phyloP scores from a whole-genome alignment of 2,888 invertebrate genomes.

The Caenorhabditis zanzibari region DNA sequence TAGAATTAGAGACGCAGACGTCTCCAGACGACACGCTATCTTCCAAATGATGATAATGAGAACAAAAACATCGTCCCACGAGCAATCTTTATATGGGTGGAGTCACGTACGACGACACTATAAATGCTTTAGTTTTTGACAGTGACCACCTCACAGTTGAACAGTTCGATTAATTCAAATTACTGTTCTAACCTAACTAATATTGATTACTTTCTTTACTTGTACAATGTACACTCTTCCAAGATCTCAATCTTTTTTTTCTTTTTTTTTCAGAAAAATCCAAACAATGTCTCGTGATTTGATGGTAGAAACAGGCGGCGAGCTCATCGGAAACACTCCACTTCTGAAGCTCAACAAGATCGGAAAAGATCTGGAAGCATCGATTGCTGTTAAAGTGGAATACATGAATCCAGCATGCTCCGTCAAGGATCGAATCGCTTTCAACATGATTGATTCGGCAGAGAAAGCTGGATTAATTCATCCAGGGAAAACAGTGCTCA shows the following conservation, averaged over 20 bases:
- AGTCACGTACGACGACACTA: slow-evolving; percentile 2
- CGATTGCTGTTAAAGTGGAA: slow-evolving; percentile 81
- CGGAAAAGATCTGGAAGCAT: slow-evolving; percentile 74
- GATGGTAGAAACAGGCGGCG: slow-evolving; percentile 64
- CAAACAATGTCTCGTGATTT: slow-evolving; percentile 62
- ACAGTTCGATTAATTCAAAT: no score
- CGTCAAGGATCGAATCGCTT: slow-evolving; percentile 82
- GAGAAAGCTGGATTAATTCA: slow-evolving; percentile 76
- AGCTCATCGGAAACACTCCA: slow-evolving; percentile 79
- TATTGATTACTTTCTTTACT: no score
- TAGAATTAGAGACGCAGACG: slow-evolving; percentile 37
- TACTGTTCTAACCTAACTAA: no score
- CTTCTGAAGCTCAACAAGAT: slow-evolving; percentile 78
- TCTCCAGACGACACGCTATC: slow-evolving; percentile 16
- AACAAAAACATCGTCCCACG: slow-evolving; percentile 19
- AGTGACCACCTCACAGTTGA: no score
- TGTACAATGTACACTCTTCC: no score
- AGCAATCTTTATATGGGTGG: slow-evolving; percentile 9
- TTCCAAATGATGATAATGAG: slow-evolving; percentile 10
- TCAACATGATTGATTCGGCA: slow-evolving; percentile 80
- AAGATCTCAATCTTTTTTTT: no score
- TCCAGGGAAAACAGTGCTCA: slow-evolving; percentile 77
- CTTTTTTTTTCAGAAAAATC: slow-evolving; percentile 3
- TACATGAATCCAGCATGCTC: slow-evolving; percentile 82
- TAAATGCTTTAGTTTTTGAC: not conserved